Base-by-base conservation (phyloP, 2,888 invertebrate genomes). In the Torymus texanus region DNA sequence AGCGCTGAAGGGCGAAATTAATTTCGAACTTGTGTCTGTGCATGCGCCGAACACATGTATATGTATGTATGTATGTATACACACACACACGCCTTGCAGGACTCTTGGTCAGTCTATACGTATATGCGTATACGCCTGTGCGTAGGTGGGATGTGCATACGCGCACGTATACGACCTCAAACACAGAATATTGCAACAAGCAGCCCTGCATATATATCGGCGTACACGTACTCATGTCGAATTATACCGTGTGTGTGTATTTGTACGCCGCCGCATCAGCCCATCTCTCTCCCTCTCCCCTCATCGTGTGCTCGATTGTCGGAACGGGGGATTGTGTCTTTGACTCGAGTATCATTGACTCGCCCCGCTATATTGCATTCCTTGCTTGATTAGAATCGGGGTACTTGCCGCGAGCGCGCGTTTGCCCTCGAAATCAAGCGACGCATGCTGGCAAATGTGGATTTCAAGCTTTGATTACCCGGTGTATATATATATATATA, bases 381-480 rank as follows among this genome's bases (percentile, higher is more conserved):
- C 70, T 50, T 10, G 59, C 41, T 71, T 59, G 18, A 70, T 70
- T 59, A 71, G 18, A 58, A 18, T 41, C 8, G 50, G 63, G 55
- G 24, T 68, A 8, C 41, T 41, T 41, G 41, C 41, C 41, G 41
- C 41, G 41, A 41, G 41, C 41, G 41, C 41, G 41, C 41, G 41
- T 8, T 41, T 41, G 41, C 8, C 41, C 41, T 41, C 8, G 41
- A 41, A 41, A 51, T 65, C 11, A 11, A 41, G 29, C 2, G 66
- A 16, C 51, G n/a, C 66, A 3, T 5, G 29, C 29, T 29, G 4
- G 41, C 41, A 41, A 41, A 41, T 41, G 41, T 41, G 41, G 41
- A 41, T 41, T 41, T 41, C 41, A 8, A 41, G 41, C 41, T 41
- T 41, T 41, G 41, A 41, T 41, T 41, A 41, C 41, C 41, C 41